Conservation (phyloP, 1,140 invertebrate genomes). For the Drosophila ananassae region DNA sequence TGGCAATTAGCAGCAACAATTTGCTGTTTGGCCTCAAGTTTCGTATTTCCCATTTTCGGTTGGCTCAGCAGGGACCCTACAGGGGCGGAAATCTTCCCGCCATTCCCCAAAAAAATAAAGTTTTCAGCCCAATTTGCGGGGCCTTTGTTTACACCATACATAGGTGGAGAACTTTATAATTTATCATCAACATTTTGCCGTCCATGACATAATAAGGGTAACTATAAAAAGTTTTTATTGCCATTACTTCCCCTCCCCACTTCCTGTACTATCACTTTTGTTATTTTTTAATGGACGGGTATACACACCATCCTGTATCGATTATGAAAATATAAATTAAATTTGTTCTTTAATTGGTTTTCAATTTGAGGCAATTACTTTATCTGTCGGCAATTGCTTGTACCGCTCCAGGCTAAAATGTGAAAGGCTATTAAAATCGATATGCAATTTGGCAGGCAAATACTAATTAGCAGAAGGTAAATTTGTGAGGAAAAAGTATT, state of each 20-base stretch:
- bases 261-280: neutral
- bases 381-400: neutral
- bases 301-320: neutral
- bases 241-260: neutral
- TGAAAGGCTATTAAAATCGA: constrained; percentile 11
- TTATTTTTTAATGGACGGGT: constrained; percentile 2
- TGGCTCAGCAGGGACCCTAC: constrained; percentile 3
- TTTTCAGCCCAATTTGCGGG: constrained; percentile 51
- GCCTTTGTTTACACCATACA: constrained; percentile 37
- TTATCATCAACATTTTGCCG: constrained; percentile 22
- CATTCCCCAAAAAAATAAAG: constrained; percentile 28
- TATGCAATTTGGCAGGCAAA: constrained; percentile 10
- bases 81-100: neutral
- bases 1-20: constrained; percentile 78
- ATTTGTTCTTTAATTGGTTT: constrained; percentile 27
- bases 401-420: neutral
- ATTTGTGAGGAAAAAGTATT: neutral
- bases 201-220: constrained; percentile 25
- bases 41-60: constrained; percentile 28
- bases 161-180: constrained; percentile 34
- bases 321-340: constrained; percentile 16
- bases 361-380: constrained; percentile 46
- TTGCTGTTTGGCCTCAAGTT: constrained; percentile 78
- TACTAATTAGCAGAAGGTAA: constrained; percentile 1
- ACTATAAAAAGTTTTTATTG: constrained; percentile 23